Evolutionary conservation across 2,888 invertebrate species (phyloP), one percentile per base, ranked within the genome.

Genomic region (Brenthis daphne): DNA sequence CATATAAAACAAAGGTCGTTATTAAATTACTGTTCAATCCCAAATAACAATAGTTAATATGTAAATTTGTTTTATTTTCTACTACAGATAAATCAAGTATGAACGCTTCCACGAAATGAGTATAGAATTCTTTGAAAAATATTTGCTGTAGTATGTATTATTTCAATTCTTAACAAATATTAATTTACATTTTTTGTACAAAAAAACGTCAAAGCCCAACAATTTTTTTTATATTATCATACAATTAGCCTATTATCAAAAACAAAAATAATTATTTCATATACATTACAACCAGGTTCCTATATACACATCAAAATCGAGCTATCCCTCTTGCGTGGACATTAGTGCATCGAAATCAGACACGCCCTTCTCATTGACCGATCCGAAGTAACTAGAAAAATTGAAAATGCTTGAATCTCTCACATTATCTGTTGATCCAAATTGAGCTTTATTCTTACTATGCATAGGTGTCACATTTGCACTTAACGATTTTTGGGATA

Each of bases 361-460:
- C 0, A 95, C 95, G 0, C 94, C 92, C 70, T 84, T 85, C 13
- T 91, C 92, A 55, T 92, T 91, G 56, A 93, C 92, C 3, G 89
- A 88, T 0, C 93, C 90, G 78, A 96, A 96, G 81, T 95, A 96
- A 79, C 94, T 95, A 0, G 95, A 92, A 75, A 95, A 95, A 75
- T 94, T 94, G 77, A 95, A 95, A 70, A 94, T 89, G 76, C 90
- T 85, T 2, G 89, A 88, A 33, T 89, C 89, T 48, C 86, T 80
- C 0, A 91, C 79, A 69, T 93, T 92, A 68, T 93, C 93, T 13
- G 84, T 89, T 11, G 93, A 93, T 2, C 88, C 86, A 67, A 93
- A 93, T 71, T 91, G 90, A 73, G 88, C 79, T 64, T 85, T 90
- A 80, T 85, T 85, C 24, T 79, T 84, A 63, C 80, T 85, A 53